phyloP scores from a whole-genome alignment of 2,113 vertebrate genomes.

The Microcebus murinus region DNA sequence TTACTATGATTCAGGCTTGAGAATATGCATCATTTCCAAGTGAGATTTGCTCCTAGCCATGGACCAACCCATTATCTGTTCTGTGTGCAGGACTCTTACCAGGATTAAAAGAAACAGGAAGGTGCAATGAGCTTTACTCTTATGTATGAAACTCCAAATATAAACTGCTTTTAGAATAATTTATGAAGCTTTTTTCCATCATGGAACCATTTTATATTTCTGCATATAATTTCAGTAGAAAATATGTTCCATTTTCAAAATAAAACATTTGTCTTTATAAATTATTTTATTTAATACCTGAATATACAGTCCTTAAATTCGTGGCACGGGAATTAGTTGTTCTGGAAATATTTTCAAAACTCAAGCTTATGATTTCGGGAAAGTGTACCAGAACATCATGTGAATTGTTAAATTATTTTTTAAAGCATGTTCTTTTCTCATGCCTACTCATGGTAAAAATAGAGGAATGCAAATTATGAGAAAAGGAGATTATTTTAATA shows the following conservation, averaged over 20 bases:
- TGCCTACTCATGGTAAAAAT: not conserved
- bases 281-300: not conserved
- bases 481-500: not conserved
- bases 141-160: not conserved
- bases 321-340: not conserved
- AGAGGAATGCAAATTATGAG: conserved; percentile 21
- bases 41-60: conserved; percentile 8
- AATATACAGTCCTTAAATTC: conserved; percentile 10
- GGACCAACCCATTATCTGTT: conserved; percentile 19
- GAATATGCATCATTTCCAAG: conserved; percentile 70
- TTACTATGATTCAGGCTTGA: conserved; percentile 55
- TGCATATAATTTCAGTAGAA: not conserved
- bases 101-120: not conserved
- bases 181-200: not conserved
- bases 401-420: not conserved
- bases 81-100: conserved; percentile 44
- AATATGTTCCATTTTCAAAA: conserved; percentile 15
- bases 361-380: not conserved
- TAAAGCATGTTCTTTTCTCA: not conserved
- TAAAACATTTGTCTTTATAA: conserved; percentile 22
- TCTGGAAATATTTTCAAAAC: conserved; percentile 52
- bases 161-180: not conserved
- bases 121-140: not conserved
- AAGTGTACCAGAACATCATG: not conserved
- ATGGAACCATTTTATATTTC: not conserved